Evolutionary conservation across 2,113 vertebrate species (phyloP).

Genomic region (Oxyura jamaicensis): DNA sequence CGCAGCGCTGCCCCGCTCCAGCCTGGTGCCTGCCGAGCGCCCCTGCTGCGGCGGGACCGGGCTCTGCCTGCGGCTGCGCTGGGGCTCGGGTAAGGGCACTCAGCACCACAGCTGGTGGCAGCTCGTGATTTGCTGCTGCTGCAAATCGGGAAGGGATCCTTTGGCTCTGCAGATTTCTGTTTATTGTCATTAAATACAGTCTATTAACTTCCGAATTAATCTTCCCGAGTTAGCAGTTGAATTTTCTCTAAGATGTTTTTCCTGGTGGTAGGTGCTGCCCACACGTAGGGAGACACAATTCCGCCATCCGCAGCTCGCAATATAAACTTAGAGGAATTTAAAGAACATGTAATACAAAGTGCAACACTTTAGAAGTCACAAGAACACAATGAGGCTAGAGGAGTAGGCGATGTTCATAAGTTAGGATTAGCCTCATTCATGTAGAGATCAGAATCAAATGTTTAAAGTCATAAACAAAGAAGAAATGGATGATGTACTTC

Average conservation of each 20-base stretch:
- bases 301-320: constrained; percentile 22
- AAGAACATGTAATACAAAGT: background rate
- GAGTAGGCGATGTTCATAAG: background rate
- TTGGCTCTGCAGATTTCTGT: background rate
- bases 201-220: constrained; percentile 34
- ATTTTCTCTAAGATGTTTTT: constrained; percentile 30
- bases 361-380: constrained; percentile 1
- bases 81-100: background rate
- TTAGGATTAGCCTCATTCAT: constrained; percentile 35
- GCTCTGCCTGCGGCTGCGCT: background rate
- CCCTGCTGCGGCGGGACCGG: accelerated
- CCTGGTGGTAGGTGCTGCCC: constrained; percentile 1
- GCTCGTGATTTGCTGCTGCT: background rate
- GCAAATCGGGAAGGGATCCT: background rate
- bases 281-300: constrained; percentile 12
- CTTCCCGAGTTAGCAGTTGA: background rate
- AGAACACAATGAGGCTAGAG: constrained; percentile 43
- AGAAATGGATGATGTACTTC: constrained; percentile 13
- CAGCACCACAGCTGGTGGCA: background rate
- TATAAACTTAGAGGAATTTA: background rate
- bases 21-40: accelerated
- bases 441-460: constrained; percentile 43
- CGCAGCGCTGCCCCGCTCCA: accelerated
- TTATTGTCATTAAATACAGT: background rate
- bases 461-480: constrained; percentile 44